Evolutionary conservation across 1,140 invertebrate genomes (phyloP).

Genomic region (Drosophila kepulauana): DNA sequence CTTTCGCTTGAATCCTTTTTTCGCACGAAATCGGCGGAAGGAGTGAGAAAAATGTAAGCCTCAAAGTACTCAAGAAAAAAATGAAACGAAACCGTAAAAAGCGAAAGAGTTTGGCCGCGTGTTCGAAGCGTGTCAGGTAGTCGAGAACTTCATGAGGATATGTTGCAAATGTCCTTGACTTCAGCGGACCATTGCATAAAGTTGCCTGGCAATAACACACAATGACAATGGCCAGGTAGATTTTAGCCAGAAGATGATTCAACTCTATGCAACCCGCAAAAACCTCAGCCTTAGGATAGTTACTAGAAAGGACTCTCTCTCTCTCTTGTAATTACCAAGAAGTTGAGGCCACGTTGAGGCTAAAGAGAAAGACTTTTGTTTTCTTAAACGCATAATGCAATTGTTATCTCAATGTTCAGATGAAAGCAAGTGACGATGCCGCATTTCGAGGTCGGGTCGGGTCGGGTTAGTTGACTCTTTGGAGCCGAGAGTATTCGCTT

Average conservation of each 20-base stretch:
- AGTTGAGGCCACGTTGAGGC: constrained; percentile 17
- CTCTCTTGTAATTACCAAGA: constrained; percentile 39
- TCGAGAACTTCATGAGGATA: not conserved
- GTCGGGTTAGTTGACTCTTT: too few species aligned
- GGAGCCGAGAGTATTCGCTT: not conserved
- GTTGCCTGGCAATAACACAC: constrained; percentile 40
- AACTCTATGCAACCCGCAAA: constrained; percentile 74
- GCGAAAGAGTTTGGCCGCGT: constrained; percentile 54
- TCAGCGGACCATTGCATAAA: constrained; percentile 44
- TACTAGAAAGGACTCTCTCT: not conserved
- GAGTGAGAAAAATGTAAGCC: constrained; percentile 20
- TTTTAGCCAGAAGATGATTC: constrained; percentile 52
- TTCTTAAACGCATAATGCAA: too few species aligned
- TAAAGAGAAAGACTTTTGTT: too few species aligned
- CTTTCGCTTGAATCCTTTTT: constrained; percentile 41
- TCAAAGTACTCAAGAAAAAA: constrained; percentile 15
- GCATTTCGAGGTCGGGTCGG: too few species aligned
- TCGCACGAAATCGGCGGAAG: constrained; percentile 25
- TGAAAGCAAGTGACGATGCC: too few species aligned
- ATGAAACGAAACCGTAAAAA: constrained; percentile 2
- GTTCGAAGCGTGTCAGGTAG: constrained; percentile 68
- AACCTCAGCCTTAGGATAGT: constrained; percentile 46
- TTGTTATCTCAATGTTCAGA: too few species aligned
- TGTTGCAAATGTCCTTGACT: not conserved
- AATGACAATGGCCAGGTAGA: constrained; percentile 35